Base-by-base conservation (phyloP, 92 coral and sea anemone species). In the Phymanthus crucifer region DNA sequence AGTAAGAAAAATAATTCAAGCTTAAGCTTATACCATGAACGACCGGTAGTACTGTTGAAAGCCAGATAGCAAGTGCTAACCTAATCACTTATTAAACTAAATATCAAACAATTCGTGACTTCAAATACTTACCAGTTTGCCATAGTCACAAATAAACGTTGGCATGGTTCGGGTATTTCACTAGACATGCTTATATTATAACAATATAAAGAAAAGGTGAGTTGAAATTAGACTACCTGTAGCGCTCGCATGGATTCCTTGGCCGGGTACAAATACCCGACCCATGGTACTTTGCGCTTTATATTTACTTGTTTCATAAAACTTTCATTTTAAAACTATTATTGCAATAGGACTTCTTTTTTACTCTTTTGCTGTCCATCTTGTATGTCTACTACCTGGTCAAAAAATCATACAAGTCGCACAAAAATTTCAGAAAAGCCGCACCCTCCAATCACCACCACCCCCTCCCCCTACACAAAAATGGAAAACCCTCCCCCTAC, bases 241-340 rank as follows among this genome's bases (percentile, higher is more conserved):
- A 27, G 35, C 35, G 1, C 71, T 66, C 71, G 71, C 71, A 66
- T 27, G 38, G 71, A 27, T 27, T 66, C 71, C 24, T 66, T 33
- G 71, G 71, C 71, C 71, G 33, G 34, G 71, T 27, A 66, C 71
- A 66, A 27, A 27, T 66, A 27, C 71, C 34, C 4, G 2, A 36
- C 71, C 71, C 71, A 66, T 66, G 71, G 38, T 66, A 66, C 71
- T 66, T 66, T 66, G 71, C 71, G 0, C 61, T 52, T 52, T 52
- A 52, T 52, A 52, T 52, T 52, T 52, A 52, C 61, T 52, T 52
- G 61, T 52, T 52, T 52, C 1, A 24, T 52, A 52, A 52, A 52
- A 52, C 61, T 52, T 52, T 52, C 61, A 52, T 52, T 43, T 45
- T 1, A 52, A 52, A 52, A 52, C 61, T 52, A 52, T 52, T 52